Percentiles rank a stretch among this genome's conserved stretches.
phyloP scores from a whole-genome alignment of 1,140 invertebrate genomes.

The Rhopalosiphum maidis region DNA sequence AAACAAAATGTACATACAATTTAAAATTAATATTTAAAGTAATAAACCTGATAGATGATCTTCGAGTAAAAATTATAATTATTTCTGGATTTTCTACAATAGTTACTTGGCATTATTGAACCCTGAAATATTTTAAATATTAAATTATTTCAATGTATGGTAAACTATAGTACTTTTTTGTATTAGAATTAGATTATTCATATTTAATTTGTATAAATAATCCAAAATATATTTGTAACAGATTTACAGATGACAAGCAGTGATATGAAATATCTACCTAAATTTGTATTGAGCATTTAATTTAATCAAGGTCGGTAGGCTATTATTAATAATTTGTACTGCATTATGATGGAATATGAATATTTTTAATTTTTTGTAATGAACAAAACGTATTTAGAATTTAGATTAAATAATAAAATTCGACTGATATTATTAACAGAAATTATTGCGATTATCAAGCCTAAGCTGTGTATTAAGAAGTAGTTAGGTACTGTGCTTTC shows the following conservation, averaged over 20 bases:
- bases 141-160: not conserved
- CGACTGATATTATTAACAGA: too few relatives aligned
- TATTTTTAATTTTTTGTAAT: too few relatives aligned
- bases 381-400: too few relatives aligned
- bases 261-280: not conserved
- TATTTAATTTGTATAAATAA: not conserved
- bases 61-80: not conserved
- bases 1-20: not conserved
- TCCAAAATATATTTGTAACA: not conserved
- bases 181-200: not conserved
- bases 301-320: too few relatives aligned
- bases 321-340: too few relatives aligned
- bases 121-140: not conserved
- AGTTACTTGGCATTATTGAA: not conserved
- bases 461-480: too few relatives aligned
- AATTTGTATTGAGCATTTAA: too few relatives aligned
- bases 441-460: too few relatives aligned
- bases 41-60: not conserved
- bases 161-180: not conserved
- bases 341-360: too few relatives aligned
- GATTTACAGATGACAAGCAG: not conserved
- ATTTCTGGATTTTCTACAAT: not conserved
- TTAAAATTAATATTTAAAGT: conserved; percentile 7
- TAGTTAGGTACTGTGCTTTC: too few relatives aligned
- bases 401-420: too few relatives aligned